These are phyloP conservation scores for Drosophila truncata DNA, from an alignment of 1,140 invertebrate genomes.

Conservation along the genomic window DNA sequence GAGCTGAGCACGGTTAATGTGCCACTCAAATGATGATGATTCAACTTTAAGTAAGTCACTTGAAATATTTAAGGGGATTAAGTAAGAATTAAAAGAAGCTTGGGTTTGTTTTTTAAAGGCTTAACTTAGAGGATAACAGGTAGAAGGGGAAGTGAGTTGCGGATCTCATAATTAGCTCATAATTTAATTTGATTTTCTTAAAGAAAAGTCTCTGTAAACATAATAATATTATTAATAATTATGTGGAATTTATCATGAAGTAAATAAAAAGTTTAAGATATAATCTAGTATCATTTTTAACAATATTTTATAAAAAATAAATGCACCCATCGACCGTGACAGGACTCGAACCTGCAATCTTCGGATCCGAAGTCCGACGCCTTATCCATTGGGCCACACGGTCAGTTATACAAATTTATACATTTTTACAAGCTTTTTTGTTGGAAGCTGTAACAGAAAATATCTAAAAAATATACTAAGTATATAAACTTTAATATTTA, in stretches of 20 bases:
- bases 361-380: not conserved
- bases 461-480: no score
- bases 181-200: not conserved
- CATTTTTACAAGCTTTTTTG: no score
- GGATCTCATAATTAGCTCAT: not conserved
- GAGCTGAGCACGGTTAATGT: conserved; percentile 6
- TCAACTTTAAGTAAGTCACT: not conserved
- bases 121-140: not conserved
- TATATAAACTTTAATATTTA: no score
- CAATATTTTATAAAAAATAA: not conserved
- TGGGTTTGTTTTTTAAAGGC: not conserved
- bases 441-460: no score
- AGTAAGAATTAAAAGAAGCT: not conserved
- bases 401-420: no score
- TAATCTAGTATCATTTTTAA: no score
- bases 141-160: not conserved
- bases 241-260: no score
- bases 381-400: not conserved
- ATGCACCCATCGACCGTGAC: not conserved
- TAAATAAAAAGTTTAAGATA: no score
- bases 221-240: not conserved
- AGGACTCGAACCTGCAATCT: not conserved
- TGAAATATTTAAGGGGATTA: not conserved
- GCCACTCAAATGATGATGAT: not conserved
- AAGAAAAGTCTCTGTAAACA: not conserved